Evolutionary conservation across 2,113 vertebrate species (phyloP).

Genomic region (Amphiprion percula): DNA sequence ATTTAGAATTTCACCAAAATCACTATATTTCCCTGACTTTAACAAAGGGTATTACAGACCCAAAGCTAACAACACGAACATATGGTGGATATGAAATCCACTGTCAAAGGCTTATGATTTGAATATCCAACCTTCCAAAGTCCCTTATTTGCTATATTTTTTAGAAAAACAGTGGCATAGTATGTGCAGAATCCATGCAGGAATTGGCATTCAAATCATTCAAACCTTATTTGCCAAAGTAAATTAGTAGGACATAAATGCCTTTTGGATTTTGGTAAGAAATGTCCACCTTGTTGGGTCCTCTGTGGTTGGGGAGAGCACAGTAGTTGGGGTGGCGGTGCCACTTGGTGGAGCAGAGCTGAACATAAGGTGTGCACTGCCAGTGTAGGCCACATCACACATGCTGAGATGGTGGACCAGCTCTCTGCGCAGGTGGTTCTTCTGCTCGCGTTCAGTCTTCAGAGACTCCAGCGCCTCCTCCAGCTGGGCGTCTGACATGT

Average conservation of each 20-base stretch:
- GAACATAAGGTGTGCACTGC: constrained; percentile 89
- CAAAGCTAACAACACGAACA: too few relatives aligned
- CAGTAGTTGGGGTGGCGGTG: constrained; percentile 79
- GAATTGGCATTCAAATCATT: background rate
- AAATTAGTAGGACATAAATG: background rate
- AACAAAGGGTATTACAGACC: too few relatives aligned
- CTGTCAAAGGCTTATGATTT: too few relatives aligned
- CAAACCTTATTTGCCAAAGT: background rate
- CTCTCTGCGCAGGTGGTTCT: constrained; percentile 94
- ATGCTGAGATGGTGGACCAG: constrained; percentile 94
- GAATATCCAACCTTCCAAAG: too few relatives aligned
- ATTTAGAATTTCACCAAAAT: too few relatives aligned
- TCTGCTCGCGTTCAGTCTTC: constrained; percentile 96
- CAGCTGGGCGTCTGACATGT: constrained; percentile 93
- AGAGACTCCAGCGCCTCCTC: constrained; percentile 96
- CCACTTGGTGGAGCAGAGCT: constrained; percentile 88
- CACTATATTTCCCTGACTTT: too few relatives aligned
- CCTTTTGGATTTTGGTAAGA: background rate
- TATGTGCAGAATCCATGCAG: too few relatives aligned
- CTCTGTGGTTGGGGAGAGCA: constrained; percentile 87
- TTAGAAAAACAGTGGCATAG: too few relatives aligned
- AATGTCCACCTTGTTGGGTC: constrained; percentile 77
- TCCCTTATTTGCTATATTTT: too few relatives aligned
- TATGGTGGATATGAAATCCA: too few relatives aligned
- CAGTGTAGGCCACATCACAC: constrained; percentile 90